Evolutionary conservation across 2,888 invertebrate genomes (phyloP).

Genomic region (Heteromurus nitidus): DNA sequence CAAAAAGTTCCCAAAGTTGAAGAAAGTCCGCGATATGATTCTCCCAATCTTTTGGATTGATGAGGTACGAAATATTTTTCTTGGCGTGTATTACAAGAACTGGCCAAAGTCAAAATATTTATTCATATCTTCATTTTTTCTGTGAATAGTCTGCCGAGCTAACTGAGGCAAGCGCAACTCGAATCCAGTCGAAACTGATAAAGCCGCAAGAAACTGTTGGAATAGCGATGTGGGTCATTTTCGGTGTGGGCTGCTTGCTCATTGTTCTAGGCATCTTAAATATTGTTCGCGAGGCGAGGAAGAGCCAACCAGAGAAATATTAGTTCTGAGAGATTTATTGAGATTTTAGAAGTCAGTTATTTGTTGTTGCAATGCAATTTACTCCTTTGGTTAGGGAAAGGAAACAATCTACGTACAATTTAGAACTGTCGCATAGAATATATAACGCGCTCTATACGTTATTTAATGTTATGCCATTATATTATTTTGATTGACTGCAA

Average conservation of each 20-base stretch:
- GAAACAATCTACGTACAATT: no score
- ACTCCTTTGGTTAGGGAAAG: no score
- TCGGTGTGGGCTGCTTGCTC: constrained; percentile 57
- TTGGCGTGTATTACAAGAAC: no score
- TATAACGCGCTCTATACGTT: no score
- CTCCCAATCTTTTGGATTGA: constrained; percentile 74
- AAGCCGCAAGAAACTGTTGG: constrained; percentile 61
- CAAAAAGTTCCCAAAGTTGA: constrained; percentile 39
- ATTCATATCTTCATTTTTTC: neutral
- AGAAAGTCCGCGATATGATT: constrained; percentile 68
- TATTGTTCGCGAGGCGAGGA: constrained; percentile 9
- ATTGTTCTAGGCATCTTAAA: constrained; percentile 47
- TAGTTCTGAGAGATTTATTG: no score
- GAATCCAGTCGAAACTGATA: constrained; percentile 58
- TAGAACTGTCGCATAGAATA: no score
- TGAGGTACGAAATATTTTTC: constrained; percentile 65
- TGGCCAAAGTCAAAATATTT: no score
- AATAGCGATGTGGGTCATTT: constrained; percentile 61
- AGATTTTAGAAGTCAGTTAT: neutral
- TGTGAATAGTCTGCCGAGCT: constrained; percentile 63
- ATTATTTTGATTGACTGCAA: constrained; percentile 6
- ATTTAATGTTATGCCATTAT: no score
- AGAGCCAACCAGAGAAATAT: no score
- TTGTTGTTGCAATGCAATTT: neutral
- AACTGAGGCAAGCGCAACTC: constrained; percentile 55